phyloP scores from a whole-genome alignment of 2,113 vertebrate genomes.

The Triplophysa dalaica region DNA sequence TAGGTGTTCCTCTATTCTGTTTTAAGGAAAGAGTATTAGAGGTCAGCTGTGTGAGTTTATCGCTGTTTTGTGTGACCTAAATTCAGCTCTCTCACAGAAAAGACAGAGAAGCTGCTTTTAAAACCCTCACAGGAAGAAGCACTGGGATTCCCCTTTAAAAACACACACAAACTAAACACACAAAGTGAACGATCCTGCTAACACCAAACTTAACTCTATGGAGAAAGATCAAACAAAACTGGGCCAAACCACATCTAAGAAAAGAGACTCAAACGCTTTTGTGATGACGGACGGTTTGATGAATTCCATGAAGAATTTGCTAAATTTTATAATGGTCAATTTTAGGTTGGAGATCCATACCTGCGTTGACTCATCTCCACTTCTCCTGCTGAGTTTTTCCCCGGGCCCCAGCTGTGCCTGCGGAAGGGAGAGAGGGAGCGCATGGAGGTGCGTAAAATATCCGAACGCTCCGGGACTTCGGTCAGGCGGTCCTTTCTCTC shows the following conservation, averaged over 20 bases:
- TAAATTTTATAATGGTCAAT: too few relatives aligned
- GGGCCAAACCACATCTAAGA: background rate
- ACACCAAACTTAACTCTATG: background rate
- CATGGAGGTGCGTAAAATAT: constrained; percentile 68
- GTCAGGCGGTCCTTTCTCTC: constrained; percentile 84
- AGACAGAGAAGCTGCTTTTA: background rate
- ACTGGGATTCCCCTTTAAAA: constrained; percentile 28
- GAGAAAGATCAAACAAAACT: background rate
- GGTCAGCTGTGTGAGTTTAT: background rate
- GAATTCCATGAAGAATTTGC: too few relatives aligned
- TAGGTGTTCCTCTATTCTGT: constrained; percentile 12
- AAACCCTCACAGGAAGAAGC: background rate
- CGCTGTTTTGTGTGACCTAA: background rate
- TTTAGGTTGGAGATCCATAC: constrained; percentile 64
- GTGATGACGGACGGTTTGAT: too few relatives aligned
- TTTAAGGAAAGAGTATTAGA: background rate
- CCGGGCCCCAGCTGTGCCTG: constrained; percentile 90
- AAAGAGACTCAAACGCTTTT: background rate
- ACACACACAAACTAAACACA: constrained; percentile 15
- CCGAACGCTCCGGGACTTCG: constrained; percentile 68
- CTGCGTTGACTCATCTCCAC: constrained; percentile 81
- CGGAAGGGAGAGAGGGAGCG: constrained; percentile 84
- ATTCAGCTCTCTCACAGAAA: constrained; percentile 22
- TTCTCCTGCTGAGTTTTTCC: constrained; percentile 74
- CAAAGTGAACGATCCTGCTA: background rate